Base-by-base conservation (phyloP, 1,140 invertebrate genomes). In the Pygmarrhopalites habei region DNA sequence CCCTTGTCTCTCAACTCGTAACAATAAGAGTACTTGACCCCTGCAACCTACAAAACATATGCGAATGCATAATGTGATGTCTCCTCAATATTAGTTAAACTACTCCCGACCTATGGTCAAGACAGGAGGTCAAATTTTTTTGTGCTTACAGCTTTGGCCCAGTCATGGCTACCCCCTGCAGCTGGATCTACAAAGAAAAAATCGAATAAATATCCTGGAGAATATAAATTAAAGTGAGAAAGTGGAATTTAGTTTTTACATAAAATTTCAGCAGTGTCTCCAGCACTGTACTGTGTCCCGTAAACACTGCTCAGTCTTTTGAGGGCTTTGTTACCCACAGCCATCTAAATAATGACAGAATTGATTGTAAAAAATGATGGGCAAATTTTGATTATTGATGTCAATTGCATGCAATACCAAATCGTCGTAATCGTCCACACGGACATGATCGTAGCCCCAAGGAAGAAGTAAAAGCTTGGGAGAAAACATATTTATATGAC, bases 81-180 rank as follows among this genome's bases (percentile, higher is more conserved):
- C n/a, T 79, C 58, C 80, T 79, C 1, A 81, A 2, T 21, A 49
- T 1, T n/a, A 21, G 25, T 21, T 51, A 2, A 51, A 3, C 29
- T 15, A 56, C 29, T n/a, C n/a, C n/a, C n/a, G n/a, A n/a, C n/a
- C n/a, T n/a, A n/a, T n/a, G n/a, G n/a, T n/a, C n/a, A n/a, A n/a
- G n/a, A n/a, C n/a, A n/a, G n/a, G n/a, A n/a, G n/a, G n/a, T n/a
- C n/a, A n/a, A n/a, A n/a, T n/a, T n/a, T n/a, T n/a, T n/a, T n/a
- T n/a, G n/a, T n/a, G n/a, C n/a, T n/a, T n/a, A n/a, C n/a, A n/a
- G n/a, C 66, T 39, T 68, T 68, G 12, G 66, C 69, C 63, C 66
- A 71, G 35, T 71, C 69, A 46, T 69, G 62, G 43, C 51, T 56
- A 2, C 53, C 30, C 10, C 53, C 53, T 3, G 28, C 73, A 91